Percentiles rank a stretch among this genome's conserved stretches.
Conservation (phyloP, 1,140 invertebrate genomes). For the Ditylenchus dipsaci region DNA sequence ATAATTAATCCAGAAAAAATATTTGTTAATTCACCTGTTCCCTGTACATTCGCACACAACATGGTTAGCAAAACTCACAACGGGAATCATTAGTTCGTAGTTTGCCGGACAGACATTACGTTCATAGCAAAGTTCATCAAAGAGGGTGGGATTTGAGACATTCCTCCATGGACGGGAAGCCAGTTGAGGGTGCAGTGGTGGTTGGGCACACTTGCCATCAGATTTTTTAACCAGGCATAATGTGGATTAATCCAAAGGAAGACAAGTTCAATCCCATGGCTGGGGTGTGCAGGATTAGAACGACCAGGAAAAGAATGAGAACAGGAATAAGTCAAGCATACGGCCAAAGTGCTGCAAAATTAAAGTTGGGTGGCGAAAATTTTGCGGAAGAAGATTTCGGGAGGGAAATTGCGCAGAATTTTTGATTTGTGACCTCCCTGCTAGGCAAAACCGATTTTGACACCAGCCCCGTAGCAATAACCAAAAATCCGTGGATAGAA, state of each 20-base stretch:
- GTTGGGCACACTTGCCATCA: neutral
- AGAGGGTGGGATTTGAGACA: neutral
- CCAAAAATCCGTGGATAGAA: too few species aligned
- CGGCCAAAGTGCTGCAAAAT: neutral
- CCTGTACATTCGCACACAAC: neutral
- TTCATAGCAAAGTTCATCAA: neutral
- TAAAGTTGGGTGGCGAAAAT: neutral
- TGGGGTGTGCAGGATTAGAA: neutral
- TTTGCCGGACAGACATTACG: neutral
- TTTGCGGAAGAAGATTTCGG: neutral
- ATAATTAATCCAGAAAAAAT: neutral
- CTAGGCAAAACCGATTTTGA: too few species aligned
- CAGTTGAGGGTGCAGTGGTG: neutral
- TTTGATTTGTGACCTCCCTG: too few species aligned
- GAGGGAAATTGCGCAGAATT: neutral
- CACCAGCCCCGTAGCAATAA: too few species aligned
- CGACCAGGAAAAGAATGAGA: neutral
- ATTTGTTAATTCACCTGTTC: neutral
- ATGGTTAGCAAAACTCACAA: neutral
- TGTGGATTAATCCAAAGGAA: neutral
- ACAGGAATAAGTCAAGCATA: neutral
- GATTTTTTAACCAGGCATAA: neutral
- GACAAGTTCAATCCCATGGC: neutral
- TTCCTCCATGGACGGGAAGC: neutral
- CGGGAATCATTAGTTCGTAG: neutral